Conservation (phyloP, 2,113 vertebrate species). For the Heterotis niloticus region DNA sequence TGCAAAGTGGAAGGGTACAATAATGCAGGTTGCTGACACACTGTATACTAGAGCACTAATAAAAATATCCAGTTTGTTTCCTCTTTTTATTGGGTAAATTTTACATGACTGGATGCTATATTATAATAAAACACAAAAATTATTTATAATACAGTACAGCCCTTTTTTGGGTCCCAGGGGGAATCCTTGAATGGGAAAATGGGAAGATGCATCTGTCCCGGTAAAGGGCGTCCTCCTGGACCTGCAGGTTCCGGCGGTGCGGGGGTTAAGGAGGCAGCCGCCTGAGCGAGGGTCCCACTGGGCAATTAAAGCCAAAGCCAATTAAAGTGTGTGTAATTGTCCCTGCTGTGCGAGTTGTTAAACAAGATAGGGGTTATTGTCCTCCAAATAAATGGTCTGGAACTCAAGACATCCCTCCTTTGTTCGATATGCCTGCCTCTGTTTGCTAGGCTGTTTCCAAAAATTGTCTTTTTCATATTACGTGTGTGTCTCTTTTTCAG, state of each 20-base stretch:
- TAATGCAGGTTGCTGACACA: too few species aligned
- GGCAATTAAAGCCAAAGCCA: conserved; percentile 78
- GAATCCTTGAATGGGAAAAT: too few species aligned
- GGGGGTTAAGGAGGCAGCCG: conserved; percentile 47
- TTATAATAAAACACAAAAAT: too few species aligned
- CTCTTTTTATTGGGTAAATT: too few species aligned
- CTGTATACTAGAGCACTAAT: too few species aligned
- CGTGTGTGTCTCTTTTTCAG: conserved; percentile 33
- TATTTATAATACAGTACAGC: too few species aligned
- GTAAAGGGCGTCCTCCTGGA: background rate
- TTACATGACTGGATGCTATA: too few species aligned
- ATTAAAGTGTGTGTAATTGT: conserved; percentile 82
- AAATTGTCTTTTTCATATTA: conserved; percentile 40
- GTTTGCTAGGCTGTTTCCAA: conserved; percentile 32
- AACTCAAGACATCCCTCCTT: conserved; percentile 66
- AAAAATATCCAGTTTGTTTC: too few species aligned
- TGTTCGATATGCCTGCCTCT: conserved; percentile 50
- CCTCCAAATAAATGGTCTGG: conserved; percentile 76
- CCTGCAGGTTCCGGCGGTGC: conserved; percentile 25
- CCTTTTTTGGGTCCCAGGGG: too few species aligned
- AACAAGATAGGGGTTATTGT: conserved; percentile 87
- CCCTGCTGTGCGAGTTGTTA: conserved; percentile 79
- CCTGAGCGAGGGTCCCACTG: conserved; percentile 58
- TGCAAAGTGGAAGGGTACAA: too few species aligned
- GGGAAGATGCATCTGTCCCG: too few species aligned